Conservation (phyloP, 2,113 vertebrate genomes). For the Tympanuchus pallidicinctus region DNA sequence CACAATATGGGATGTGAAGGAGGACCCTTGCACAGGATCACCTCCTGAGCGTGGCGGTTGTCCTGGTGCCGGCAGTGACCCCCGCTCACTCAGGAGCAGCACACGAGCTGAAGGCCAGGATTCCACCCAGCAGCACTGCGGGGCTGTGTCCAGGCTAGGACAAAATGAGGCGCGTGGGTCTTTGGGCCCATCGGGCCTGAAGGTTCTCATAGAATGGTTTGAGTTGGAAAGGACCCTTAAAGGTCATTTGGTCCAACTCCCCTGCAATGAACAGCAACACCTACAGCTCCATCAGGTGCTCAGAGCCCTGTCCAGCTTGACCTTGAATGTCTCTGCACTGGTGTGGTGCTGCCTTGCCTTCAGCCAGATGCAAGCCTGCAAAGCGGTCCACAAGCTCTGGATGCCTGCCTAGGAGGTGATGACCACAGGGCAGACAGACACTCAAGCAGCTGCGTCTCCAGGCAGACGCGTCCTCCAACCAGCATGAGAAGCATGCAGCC, state of each 20-base stretch:
- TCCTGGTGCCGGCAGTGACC: not conserved
- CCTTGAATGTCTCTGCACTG: not conserved
- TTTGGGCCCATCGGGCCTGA: not conserved
- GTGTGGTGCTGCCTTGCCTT: not conserved
- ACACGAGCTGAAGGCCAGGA: not conserved
- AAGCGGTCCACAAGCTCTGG: not conserved
- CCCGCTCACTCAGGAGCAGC: not conserved
- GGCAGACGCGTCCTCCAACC: not conserved
- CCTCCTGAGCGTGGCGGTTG: not conserved
- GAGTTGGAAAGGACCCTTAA: too few species aligned
- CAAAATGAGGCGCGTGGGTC: fast-evolving
- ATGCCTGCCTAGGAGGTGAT: not conserved
- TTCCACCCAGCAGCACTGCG: not conserved
- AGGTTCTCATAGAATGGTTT: not conserved
- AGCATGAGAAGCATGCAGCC: not conserved
- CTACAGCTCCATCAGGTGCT: too few species aligned
- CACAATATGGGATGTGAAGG: not conserved
- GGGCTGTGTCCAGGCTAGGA: not conserved
- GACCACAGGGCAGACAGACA: not conserved
- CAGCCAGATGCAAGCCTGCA: not conserved
- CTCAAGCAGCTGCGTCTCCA: not conserved
- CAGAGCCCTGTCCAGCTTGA: too few species aligned
- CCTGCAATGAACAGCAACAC: too few species aligned
- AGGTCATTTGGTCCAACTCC: too few species aligned
- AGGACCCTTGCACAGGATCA: not conserved